phyloP scores from a whole-genome alignment of 2,113 vertebrate species.

The Heterotilapia buettikoferi region DNA sequence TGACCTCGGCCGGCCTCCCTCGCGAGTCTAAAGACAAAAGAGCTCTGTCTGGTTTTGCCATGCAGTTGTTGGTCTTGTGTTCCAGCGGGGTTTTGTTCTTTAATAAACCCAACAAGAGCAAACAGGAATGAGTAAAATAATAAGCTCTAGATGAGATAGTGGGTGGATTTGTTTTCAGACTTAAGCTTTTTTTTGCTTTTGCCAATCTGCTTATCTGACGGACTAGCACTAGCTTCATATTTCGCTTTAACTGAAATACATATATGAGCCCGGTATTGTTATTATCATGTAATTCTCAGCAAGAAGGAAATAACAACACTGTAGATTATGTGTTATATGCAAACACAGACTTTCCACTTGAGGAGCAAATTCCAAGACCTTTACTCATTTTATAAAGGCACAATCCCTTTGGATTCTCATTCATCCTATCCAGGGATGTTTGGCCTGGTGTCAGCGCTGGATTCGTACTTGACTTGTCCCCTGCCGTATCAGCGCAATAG shows the following conservation, averaged over 20 bases:
- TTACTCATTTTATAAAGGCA: background rate
- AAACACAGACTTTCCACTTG: background rate
- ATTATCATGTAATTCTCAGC: background rate
- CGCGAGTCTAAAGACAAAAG: background rate
- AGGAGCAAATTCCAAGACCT: background rate
- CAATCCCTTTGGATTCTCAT: background rate
- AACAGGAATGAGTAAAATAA: background rate
- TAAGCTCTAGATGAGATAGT: background rate
- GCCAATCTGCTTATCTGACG: background rate
- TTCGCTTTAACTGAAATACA: background rate
- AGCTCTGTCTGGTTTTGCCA: background rate
- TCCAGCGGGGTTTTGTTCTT: background rate
- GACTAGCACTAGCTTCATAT: background rate
- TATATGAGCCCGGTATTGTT: background rate
- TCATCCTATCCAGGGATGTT: conserved; percentile 6
- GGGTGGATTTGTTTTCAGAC: background rate
- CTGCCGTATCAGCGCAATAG: conserved; percentile 67
- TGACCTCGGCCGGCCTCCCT: background rate
- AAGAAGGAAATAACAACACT: background rate
- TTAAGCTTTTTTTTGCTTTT: background rate
- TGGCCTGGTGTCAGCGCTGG: background rate
- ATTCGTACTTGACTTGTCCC: conserved; percentile 29
- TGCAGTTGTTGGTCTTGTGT: background rate
- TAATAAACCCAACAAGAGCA: background rate
- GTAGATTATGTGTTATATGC: background rate